phyloP scores from a whole-genome alignment of 2,797 vertebrate species.

The Allobates femoralis region DNA sequence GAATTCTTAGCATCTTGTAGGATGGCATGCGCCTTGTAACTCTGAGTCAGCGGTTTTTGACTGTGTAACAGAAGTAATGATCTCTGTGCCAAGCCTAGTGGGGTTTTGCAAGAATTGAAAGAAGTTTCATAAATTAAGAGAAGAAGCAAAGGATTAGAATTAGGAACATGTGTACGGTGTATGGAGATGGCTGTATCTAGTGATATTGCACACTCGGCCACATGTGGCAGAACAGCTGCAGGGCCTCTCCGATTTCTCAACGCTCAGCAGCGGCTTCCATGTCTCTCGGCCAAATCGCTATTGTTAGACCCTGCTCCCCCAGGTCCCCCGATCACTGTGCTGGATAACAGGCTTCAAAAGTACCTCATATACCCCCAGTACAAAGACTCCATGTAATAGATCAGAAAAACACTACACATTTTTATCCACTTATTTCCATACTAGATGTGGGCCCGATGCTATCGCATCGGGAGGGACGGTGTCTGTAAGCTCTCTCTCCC shows the following conservation, averaged over 20 bases:
- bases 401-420: background rate
- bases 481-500: no score
- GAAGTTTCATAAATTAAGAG: constrained; percentile 57
- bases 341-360: constrained; percentile 20
- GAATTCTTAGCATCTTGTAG: background rate
- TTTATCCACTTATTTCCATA: background rate
- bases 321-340: constrained; percentile 15
- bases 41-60: constrained; percentile 46
- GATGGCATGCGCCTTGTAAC: constrained; percentile 12
- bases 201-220: constrained; percentile 37
- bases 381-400: background rate
- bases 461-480: no score
- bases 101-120: constrained; percentile 57
- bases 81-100: constrained; percentile 44
- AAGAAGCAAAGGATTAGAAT: constrained; percentile 51
- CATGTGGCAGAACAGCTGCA: constrained; percentile 28
- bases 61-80: constrained; percentile 40
- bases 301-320: constrained; percentile 51
- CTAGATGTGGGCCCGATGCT: no score
- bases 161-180: constrained; percentile 52
- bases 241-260: constrained; percentile 50
- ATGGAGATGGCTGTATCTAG: constrained; percentile 15
- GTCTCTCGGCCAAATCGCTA: constrained; percentile 47
- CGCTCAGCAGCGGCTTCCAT: constrained; percentile 50
- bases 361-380: constrained; percentile 8